A percentile compares a stretch with the other conserved stretches of the same genome.
These are phyloP conservation scores for Platycheirus rosarum DNA, from an alignment of 2,888 invertebrate genomes.

Conservation along the genomic window DNA sequence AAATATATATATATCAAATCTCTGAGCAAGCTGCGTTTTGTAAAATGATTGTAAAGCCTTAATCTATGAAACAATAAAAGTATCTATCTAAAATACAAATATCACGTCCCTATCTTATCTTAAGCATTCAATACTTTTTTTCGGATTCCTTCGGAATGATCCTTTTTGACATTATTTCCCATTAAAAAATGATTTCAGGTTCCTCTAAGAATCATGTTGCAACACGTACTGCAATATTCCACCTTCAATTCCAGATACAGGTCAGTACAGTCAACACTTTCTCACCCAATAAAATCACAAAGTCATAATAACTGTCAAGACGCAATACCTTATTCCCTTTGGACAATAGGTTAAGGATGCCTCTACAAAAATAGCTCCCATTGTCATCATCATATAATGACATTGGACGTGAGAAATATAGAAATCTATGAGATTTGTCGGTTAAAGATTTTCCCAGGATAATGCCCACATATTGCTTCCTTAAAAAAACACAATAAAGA, in stretches of 20 bases:
- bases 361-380: constrained; percentile 12
- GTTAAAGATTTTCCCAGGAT: constrained; percentile 50
- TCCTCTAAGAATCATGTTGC: constrained; percentile 59
- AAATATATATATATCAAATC: no score
- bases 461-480: constrained; percentile 11
- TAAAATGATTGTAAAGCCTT: no score
- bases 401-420: constrained; percentile 59
- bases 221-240: constrained; percentile 55
- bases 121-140: no score
- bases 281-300: constrained; percentile 39
- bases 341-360: constrained; percentile 29
- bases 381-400: constrained; percentile 32
- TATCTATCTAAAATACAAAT: no score
- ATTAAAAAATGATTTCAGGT: constrained; percentile 4
- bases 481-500: background rate
- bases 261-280: constrained; percentile 31
- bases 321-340: constrained; percentile 16
- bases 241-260: constrained; percentile 16
- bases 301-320: background rate
- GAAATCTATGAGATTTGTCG: constrained; percentile 47
- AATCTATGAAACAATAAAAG: no score
- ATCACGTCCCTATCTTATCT: no score
- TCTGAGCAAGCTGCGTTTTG: no score
- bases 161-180: background rate
- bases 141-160: no score